Base-by-base conservation (phyloP, 2,888 invertebrate species). In the Oscheius sp. region DNA sequence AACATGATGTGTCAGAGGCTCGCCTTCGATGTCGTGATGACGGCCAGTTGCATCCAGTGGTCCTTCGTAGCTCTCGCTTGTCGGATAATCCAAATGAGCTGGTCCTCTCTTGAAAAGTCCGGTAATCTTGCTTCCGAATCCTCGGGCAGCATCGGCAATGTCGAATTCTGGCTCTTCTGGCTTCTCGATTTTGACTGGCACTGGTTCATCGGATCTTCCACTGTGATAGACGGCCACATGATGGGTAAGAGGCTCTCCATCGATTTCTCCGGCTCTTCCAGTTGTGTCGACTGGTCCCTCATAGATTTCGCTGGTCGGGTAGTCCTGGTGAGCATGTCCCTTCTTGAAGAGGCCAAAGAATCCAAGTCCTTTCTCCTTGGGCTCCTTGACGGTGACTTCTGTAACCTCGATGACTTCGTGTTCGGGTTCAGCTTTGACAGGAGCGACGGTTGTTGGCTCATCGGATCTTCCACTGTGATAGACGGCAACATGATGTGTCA, bases 321-420 rank as follows among this genome's bases (percentile, higher is more conserved):
- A 84, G 68, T 83, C 83, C 21, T 73, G 77, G 46, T 81, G 77
- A 49, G 82, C 76, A 25, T 78, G 69, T 23, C 78, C 69, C 49
- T 75, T 77, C 66, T 79, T 80, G 77, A 80, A 80, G 45, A 80
- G 72, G 59, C 80, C 79, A 9, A 59, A 76, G 73, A 55, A 79
- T 59, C 75, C 79, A 74, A 49, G 27, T 71, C 56, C 81, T 61
- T 49, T 58, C 35, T 59, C 55, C 56, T 25, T 61, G 25, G 43
- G 59, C 46, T 35, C 27, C 29, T 23, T 69, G 69, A 21, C 21
- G 2, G 43, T 23, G 12, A 21, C 7, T 27, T 66, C 52, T 7
- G 27, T 9, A 9, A 25, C 29, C 16, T 23, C 66, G 9, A 35
- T 35, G 1, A 61, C 61, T 49, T 59, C 49, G 49, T 49, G 49